phyloP scores from a whole-genome alignment of 2,888 invertebrate species.

The Tigriopus californicus region DNA sequence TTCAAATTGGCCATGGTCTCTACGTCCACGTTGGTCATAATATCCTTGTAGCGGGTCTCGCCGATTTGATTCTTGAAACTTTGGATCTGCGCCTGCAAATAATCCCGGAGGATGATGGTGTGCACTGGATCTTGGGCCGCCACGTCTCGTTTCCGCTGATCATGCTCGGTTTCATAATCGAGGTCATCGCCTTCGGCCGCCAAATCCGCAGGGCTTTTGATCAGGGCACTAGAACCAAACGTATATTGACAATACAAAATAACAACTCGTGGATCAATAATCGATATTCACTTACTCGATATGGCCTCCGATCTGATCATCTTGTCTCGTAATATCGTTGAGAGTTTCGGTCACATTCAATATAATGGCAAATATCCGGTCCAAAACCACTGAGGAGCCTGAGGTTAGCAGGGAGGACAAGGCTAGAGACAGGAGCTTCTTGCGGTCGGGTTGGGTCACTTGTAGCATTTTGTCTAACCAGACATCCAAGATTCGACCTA shows the following conservation, averaged over 20 bases:
- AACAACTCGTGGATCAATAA: too few species aligned
- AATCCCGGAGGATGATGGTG: conserved; percentile 41
- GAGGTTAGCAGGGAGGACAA: conserved; percentile 32
- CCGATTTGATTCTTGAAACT: conserved; percentile 54
- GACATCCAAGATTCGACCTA: conserved; percentile 34
- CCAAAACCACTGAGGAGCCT: conserved; percentile 44
- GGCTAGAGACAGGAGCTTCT: conserved; percentile 55
- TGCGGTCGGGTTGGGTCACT: conserved; percentile 54
- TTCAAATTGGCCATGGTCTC: conserved; percentile 48
- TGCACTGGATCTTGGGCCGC: conserved; percentile 58
- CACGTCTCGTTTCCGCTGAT: conserved; percentile 46
- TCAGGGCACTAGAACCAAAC: too few species aligned
- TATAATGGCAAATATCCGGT: conserved; percentile 50
- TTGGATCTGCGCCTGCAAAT: conserved; percentile 36
- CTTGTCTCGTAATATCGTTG: conserved; percentile 55
- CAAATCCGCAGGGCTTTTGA: too few species aligned
- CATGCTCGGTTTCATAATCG: conserved; percentile 49
- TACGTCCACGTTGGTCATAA: conserved; percentile 49
- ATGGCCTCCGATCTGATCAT: conserved; percentile 38
- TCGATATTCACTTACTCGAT: background rate
- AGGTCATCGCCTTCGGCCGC: conserved; percentile 30
- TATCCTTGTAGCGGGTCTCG: conserved; percentile 47
- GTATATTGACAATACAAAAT: too few species aligned
- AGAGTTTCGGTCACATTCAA: conserved; percentile 53
- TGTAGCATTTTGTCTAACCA: conserved; percentile 62